Evolutionary conservation across 2,888 invertebrate species (phyloP).

Genomic region (Oconnorella tubifera): DNA sequence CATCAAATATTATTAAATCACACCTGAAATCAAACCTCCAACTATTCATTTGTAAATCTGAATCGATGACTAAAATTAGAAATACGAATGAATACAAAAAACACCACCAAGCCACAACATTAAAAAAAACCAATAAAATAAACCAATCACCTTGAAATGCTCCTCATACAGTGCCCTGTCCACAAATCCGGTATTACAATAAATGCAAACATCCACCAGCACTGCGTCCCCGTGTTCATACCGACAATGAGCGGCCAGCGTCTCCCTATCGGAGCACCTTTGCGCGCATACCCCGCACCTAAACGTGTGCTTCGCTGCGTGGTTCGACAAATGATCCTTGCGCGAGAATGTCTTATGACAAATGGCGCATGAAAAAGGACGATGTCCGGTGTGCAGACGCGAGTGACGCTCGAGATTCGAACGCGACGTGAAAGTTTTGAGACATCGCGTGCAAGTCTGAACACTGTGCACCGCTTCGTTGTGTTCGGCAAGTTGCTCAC

Average conservation of each 20-base stretch:
- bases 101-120: too few relatives aligned
- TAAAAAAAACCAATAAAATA: too few relatives aligned
- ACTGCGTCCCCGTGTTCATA: slow-evolving; percentile 27
- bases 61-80: too few relatives aligned
- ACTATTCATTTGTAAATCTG: too few relatives aligned
- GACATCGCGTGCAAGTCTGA: slow-evolving; percentile 33
- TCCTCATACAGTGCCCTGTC: slow-evolving; percentile 28
- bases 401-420: slow-evolving; percentile 38
- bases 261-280: slow-evolving; percentile 26
- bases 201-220: slow-evolving; percentile 28
- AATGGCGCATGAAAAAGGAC: slow-evolving; percentile 33
- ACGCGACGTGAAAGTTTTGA: slow-evolving; percentile 37
- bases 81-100: too few relatives aligned
- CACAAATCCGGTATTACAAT: slow-evolving; percentile 36
- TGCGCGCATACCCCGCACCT: slow-evolving; percentile 35
- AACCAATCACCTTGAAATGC: slow-evolving; percentile 33
- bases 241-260: slow-evolving; percentile 26
- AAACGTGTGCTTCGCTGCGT: slow-evolving; percentile 35
- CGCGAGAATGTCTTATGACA: slow-evolving; percentile 35
- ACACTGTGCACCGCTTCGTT: slow-evolving; percentile 35
- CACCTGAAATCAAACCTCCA: too few relatives aligned
- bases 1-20: too few relatives aligned
- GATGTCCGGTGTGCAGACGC: slow-evolving; percentile 35
- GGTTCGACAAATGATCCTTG: slow-evolving; percentile 36
- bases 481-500: slow-evolving; percentile 31